A percentile compares a stretch with the other conserved stretches of the same genome.
phyloP scores from a whole-genome alignment of 1,140 invertebrate species.

The Bombus terrestris region DNA sequence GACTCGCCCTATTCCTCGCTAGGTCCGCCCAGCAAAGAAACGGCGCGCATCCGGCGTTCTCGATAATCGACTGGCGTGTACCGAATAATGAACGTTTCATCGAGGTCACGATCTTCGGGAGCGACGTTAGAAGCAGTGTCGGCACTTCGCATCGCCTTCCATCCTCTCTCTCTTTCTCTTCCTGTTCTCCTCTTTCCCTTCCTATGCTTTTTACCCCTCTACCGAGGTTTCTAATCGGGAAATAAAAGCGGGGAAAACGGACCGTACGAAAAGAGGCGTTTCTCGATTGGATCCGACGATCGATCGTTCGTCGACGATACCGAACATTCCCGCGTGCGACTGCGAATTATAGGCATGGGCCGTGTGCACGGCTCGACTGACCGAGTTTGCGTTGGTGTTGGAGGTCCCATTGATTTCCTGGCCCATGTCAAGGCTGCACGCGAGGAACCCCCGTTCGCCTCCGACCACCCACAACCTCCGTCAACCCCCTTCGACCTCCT shows the following conservation, averaged over 20 bases:
- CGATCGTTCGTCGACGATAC: constrained; percentile 52
- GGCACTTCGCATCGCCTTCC: constrained; percentile 11
- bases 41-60: constrained; percentile 31
- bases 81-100: constrained; percentile 52
- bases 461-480: constrained; percentile 64
- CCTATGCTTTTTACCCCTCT: not conserved
- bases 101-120: constrained; percentile 44
- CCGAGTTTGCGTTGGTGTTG: constrained; percentile 78
- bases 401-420: constrained; percentile 82
- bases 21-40: constrained; percentile 30
- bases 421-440: constrained; percentile 82
- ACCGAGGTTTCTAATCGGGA: not conserved
- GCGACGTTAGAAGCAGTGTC: constrained; percentile 41
- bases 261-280: constrained; percentile 32
- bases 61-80: constrained; percentile 49
- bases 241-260: constrained; percentile 41
- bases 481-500: constrained; percentile 55
- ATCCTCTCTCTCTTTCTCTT: not conserved
- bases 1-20: not conserved
- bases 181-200: too few relatives aligned
- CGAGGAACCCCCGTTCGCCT: constrained; percentile 72
- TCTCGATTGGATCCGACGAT: constrained; percentile 55
- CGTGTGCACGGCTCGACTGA: constrained; percentile 70
- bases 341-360: constrained; percentile 63
- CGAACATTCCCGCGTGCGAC: constrained; percentile 61